A percentile compares a stretch with the other conserved stretches of the same genome.
phyloP scores from a whole-genome alignment of 2,797 vertebrate species.

The Poeciliopsis gracilis region DNA sequence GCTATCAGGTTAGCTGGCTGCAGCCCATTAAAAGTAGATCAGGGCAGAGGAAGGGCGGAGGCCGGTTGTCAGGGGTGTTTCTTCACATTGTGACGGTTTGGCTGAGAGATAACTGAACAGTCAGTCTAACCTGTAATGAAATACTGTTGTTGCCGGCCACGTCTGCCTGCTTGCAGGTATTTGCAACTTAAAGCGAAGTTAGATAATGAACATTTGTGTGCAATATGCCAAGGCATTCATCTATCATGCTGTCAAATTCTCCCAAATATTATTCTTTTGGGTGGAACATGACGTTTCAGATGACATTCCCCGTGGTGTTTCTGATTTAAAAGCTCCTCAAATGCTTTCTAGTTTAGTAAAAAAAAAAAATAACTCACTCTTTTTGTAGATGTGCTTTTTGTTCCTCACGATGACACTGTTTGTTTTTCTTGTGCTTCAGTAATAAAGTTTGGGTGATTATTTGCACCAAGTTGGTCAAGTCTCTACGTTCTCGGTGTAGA shows the following conservation, averaged over 20 bases:
- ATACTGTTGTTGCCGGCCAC: neutral
- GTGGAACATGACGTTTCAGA: neutral
- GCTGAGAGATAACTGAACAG: constrained; percentile 56
- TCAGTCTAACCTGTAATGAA: neutral
- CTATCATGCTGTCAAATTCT: neutral
- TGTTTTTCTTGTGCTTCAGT: constrained; percentile 27
- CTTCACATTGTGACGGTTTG: constrained; percentile 44
- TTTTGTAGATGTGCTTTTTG: neutral
- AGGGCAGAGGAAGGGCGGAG: constrained; percentile 57
- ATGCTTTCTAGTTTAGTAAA: neutral
- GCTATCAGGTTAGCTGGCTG: constrained; percentile 31
- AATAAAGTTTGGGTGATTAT: constrained; percentile 28
- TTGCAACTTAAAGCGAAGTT: neutral
- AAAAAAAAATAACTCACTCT: neutral
- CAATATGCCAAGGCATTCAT: neutral
- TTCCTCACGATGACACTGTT: constrained; percentile 15
- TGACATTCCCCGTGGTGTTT: neutral
- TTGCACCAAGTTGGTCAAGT: constrained; percentile 29
- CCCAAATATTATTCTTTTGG: neutral
- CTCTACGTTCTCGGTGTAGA: constrained; percentile 13
- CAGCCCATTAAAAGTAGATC: constrained; percentile 26
- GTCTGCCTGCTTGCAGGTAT: neutral
- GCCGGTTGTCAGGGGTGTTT: constrained; percentile 55
- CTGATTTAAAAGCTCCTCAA: neutral
- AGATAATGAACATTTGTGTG: neutral